Base-by-base conservation (phyloP, 2,888 invertebrate genomes). In the Aradus depressus region DNA sequence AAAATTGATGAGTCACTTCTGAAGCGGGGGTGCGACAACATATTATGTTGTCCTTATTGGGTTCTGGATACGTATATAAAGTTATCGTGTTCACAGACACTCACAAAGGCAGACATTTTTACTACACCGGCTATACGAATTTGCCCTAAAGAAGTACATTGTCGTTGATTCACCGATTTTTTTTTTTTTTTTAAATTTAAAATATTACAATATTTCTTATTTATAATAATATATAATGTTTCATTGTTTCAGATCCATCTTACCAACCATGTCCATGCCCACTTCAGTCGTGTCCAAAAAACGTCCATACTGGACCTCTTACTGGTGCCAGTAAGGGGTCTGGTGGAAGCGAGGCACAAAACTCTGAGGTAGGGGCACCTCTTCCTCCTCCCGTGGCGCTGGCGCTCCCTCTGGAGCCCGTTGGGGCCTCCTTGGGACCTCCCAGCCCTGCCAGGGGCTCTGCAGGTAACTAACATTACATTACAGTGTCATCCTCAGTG, bases 241-340 rank as follows among this genome's bases (percentile, higher is more conserved):
- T 53, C 25, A 21, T 43, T 26, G 12, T 32, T 47, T 21, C 50
- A 67, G 66, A 53, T 19, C 44, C 43, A 19, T 73, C 79, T 68
- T 74, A 79, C 68, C 77, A 76, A 65, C 75, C 77, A 72, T 88
- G 89, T 72, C 85, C 88, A 65, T 89, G 88, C 77, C 86, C 88
- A 74, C 80, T 87, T 77, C 86, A 86, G 75, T 81, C 87, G 79
- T 89, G 87, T 89, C 86, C 89, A 89, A 89, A 89, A 90, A 90
- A 90, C 89, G 89, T 84, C 82, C 86, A 80, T 87, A 87, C 88
- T 89, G 89, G 89, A 81, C 88, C 88, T 85, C 88, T 85, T 88
- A 87, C 86, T 88, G 88, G 88, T 86, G 86, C 85, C 81, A 81
- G 83, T 83, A 87, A 86, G 79, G 72, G 72, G 69, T 58, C 60